Conservation (phyloP, 2,888 invertebrate genomes). For the Drosophila glabriapex region DNA sequence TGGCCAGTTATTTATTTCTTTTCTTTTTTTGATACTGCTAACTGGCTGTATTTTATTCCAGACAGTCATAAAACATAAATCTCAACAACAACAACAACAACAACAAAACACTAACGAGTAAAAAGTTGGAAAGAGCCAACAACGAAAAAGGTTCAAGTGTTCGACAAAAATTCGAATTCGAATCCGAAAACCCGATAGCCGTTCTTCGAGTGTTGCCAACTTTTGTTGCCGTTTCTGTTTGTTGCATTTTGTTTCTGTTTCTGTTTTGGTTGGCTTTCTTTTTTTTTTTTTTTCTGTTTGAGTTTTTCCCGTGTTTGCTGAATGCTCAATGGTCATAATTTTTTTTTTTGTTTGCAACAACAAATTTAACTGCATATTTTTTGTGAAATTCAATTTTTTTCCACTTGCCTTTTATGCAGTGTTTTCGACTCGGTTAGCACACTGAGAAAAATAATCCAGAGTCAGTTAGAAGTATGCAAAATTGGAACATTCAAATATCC, state of each 20-base stretch:
- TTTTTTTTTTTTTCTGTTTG: conserved; percentile 9
- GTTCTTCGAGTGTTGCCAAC: conserved; percentile 35
- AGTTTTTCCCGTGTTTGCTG: conserved; percentile 55
- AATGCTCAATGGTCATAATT: conserved; percentile 67
- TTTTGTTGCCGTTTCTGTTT: conserved; percentile 24
- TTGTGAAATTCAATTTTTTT: conserved; percentile 11
- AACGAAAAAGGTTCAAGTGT: conserved; percentile 35
- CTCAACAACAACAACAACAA: conserved; percentile 44
- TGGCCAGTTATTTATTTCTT: conserved; percentile 2
- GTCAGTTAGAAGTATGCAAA: background rate
- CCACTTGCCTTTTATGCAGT: conserved; percentile 3
- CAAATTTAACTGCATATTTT: conserved; percentile 50
- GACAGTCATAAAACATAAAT: conserved; percentile 70
- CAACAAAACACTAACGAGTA: conserved; percentile 35
- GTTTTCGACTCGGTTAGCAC: background rate
- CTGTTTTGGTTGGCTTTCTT: conserved; percentile 7
- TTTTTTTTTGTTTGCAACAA: conserved; percentile 17
- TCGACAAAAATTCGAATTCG: conserved; percentile 31
- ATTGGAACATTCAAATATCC: too few species aligned
- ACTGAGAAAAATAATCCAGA: background rate
- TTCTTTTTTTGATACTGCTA: conserved; percentile 10
- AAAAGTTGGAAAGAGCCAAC: conserved; percentile 47
- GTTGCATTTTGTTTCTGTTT: conserved; percentile 12
- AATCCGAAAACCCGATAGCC: conserved; percentile 15
- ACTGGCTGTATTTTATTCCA: conserved; percentile 36